phyloP scores from a whole-genome alignment of 2,888 invertebrate species.

The Tenthredo scrophulariae region DNA sequence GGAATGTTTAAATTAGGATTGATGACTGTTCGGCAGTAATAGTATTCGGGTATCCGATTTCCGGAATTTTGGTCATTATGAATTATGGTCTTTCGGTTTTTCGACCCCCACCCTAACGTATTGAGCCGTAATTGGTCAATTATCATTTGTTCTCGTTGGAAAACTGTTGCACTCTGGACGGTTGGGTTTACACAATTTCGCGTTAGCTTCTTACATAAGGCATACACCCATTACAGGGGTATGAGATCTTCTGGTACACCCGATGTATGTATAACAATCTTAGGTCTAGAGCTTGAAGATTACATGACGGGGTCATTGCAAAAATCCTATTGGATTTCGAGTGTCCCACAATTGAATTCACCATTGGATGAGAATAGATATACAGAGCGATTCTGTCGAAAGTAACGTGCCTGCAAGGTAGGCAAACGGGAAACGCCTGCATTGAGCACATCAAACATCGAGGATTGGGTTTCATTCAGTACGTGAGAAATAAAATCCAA shows the following conservation, averaged over 20 bases:
- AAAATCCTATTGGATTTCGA: not conserved
- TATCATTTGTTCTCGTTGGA: not conserved
- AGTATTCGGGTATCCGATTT: too few relatives aligned
- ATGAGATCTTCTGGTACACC: not conserved
- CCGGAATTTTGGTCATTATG: too few relatives aligned
- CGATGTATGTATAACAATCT: slow-evolving; percentile 4
- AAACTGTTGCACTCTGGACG: not conserved
- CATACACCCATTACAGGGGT: not conserved
- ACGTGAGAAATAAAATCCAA: too few relatives aligned
- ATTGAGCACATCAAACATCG: too few relatives aligned
- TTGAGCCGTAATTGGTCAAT: not conserved
- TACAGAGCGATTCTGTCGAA: too few relatives aligned
- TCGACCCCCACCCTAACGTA: too few relatives aligned
- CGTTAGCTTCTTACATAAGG: not conserved
- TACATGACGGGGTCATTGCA: not conserved
- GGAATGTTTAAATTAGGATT: too few relatives aligned
- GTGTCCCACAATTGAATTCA: not conserved
- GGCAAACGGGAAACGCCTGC: too few relatives aligned
- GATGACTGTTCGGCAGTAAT: too few relatives aligned
- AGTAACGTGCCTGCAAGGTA: too few relatives aligned
- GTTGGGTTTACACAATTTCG: not conserved
- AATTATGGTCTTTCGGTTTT: too few relatives aligned
- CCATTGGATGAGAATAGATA: not conserved
- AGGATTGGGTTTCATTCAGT: too few relatives aligned
- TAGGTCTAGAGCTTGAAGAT: not conserved